Evolutionary conservation across 2,113 vertebrate species (phyloP).

Genomic region (Pitta sordida): DNA sequence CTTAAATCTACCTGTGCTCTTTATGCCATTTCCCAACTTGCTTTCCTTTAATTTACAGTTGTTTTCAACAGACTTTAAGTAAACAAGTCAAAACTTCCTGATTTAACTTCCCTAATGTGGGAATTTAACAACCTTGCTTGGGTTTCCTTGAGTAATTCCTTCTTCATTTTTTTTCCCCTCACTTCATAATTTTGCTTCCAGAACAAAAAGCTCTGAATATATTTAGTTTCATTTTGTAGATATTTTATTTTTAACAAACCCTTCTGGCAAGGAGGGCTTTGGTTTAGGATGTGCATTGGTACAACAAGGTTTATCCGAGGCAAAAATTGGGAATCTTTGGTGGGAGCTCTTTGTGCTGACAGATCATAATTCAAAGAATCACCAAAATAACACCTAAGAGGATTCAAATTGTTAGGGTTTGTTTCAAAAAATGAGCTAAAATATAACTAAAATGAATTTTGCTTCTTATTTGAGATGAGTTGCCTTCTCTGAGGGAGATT

Average conservation of each 20-base stretch:
- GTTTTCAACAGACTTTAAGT: neutral
- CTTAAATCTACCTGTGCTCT: neutral
- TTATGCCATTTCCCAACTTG: neutral
- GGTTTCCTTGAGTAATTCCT: neutral
- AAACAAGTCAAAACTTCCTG: neutral
- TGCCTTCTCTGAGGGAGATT: neutral
- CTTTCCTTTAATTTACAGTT: neutral
- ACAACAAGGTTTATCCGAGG: neutral
- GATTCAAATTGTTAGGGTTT: neutral
- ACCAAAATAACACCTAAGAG: neutral
- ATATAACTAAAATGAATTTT: conserved; percentile 23
- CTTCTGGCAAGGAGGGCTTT: neutral
- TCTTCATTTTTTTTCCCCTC: neutral
- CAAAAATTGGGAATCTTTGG: neutral
- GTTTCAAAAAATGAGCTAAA: conserved; percentile 31
- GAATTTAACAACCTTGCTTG: neutral
- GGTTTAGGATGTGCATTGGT: neutral
- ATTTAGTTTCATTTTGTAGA: neutral
- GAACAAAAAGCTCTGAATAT: neutral
- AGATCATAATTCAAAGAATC: neutral
- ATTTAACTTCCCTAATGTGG: neutral
- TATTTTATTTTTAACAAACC: neutral
- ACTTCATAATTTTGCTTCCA: neutral
- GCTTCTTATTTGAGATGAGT: neutral
- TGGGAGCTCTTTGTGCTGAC: neutral